These are phyloP conservation scores for Atherix ibis DNA, from an alignment of 2,888 invertebrate species.

Conservation along the genomic window DNA sequence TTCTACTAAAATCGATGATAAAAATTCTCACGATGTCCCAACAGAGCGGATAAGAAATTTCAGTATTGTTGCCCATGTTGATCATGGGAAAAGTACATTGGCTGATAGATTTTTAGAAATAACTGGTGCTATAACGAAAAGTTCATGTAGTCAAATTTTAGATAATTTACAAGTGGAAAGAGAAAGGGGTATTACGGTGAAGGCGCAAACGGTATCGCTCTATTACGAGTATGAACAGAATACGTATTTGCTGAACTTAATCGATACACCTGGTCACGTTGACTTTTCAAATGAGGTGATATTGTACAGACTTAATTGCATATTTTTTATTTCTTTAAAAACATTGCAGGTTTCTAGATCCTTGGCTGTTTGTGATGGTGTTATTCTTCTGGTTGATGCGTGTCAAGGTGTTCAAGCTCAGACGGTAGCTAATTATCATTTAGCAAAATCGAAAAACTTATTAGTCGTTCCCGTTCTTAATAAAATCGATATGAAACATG, in stretches of 20 bases:
- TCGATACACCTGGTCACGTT: slow-evolving; percentile 97
- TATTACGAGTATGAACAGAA: slow-evolving; percentile 48
- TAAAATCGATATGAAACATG: slow-evolving; percentile 89
- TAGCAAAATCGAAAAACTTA: slow-evolving; percentile 71
- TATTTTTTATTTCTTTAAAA: no score
- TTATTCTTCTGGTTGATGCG: slow-evolving; percentile 86
- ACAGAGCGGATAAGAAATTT: slow-evolving; percentile 63
- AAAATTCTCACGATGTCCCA: no score
- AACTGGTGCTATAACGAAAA: slow-evolving; percentile 62
- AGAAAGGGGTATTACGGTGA: slow-evolving; percentile 95
- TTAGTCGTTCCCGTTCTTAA: slow-evolving; percentile 84
- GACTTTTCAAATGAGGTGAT: slow-evolving; percentile 93
- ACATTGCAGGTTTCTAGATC: slow-evolving; percentile 70
- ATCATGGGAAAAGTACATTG: slow-evolving; percentile 95
- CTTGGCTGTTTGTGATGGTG: slow-evolving; percentile 85
- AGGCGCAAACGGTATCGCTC: slow-evolving; percentile 89
- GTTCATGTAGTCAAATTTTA: slow-evolving; percentile 47
- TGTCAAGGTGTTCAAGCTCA: slow-evolving; percentile 95
- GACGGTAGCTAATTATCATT: slow-evolving; percentile 90
- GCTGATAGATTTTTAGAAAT: slow-evolving; percentile 89
- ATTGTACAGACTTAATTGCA: no score
- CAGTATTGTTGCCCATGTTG: slow-evolving; percentile 97
- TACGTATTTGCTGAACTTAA: slow-evolving; percentile 76
- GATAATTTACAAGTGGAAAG: slow-evolving; percentile 75
- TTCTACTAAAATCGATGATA: no score